These are phyloP conservation scores for Apogon hyalosoma DNA, from an alignment of 2,797 vertebrate species.

Conservation along the genomic window DNA sequence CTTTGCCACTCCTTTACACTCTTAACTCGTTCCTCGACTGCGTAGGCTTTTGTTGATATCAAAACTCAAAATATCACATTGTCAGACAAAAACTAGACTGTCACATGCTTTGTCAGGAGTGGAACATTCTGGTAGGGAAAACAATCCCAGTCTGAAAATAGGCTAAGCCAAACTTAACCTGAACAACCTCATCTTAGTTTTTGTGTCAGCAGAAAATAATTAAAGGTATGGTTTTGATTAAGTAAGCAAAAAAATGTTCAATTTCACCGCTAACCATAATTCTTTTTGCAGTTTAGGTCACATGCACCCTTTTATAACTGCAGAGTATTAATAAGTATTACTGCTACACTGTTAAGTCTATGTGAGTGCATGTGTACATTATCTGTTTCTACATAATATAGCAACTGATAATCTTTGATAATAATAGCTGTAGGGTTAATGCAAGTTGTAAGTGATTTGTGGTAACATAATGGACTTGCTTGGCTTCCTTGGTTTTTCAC, in stretches of 20 bases:
- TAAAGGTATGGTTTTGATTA: background rate
- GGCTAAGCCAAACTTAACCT: conserved; percentile 41
- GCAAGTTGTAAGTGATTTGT: conserved; percentile 30
- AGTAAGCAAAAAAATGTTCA: background rate
- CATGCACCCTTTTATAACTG: background rate
- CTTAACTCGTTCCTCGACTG: conserved; percentile 4
- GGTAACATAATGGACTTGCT: background rate
- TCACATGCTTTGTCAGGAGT: conserved; percentile 58
- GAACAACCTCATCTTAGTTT: conserved; percentile 12
- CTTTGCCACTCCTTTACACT: conserved; percentile 11
- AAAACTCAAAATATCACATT: conserved; percentile 69
- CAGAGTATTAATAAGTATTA: too few relatives aligned
- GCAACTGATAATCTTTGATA: conserved; percentile 61
- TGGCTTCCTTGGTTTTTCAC: background rate
- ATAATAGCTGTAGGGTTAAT: conserved; percentile 6
- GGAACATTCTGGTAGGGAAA: conserved; percentile 39
- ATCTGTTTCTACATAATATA: conserved; percentile 51
- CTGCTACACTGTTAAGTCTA: conserved; percentile 19
- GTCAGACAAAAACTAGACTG: conserved; percentile 43
- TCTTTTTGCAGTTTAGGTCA: conserved; percentile 2
- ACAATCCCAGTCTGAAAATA: conserved; percentile 46
- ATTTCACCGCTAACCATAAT: background rate
- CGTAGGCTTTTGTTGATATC: conserved; percentile 54
- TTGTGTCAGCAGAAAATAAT: conserved; percentile 20
- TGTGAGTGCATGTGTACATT: conserved; percentile 25